Percentiles rank a stretch among this genome's conserved stretches.
phyloP scores from a whole-genome alignment of 2,797 vertebrate species.

The Euphonia xanthogaster region DNA sequence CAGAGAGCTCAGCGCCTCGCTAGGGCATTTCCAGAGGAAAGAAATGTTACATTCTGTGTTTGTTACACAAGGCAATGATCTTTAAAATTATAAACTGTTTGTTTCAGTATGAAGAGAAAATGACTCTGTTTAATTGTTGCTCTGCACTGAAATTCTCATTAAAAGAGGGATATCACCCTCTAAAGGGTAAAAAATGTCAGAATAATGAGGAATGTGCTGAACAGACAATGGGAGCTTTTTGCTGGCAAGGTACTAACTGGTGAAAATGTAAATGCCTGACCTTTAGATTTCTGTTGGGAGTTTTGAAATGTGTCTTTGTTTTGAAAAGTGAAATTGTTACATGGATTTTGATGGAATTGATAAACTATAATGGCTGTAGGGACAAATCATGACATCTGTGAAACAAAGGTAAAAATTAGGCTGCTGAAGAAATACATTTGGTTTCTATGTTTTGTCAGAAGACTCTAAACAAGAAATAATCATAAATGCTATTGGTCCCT shows the following conservation, averaged over 20 bases:
- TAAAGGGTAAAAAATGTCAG: background rate
- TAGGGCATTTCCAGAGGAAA: background rate
- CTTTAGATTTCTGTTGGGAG: constrained; percentile 8
- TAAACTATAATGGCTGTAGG: background rate
- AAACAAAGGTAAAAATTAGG: background rate
- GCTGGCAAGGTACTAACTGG: background rate
- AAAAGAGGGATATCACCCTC: background rate
- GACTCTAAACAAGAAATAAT: background rate
- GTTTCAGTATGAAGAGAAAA: background rate
- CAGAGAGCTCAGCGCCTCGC: background rate
- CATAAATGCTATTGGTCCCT: background rate
- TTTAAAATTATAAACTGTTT: background rate
- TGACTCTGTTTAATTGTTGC: background rate
- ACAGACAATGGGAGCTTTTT: background rate
- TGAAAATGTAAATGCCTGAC: constrained; percentile 16
- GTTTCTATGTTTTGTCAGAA: background rate
- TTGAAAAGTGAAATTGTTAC: background rate
- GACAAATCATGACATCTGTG: background rate
- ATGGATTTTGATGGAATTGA: background rate
- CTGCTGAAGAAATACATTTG: background rate
- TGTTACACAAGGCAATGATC: background rate
- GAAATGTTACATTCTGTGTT: background rate
- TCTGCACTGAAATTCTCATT: background rate
- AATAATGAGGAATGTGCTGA: background rate
- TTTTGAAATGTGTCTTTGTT: background rate